phyloP scores from a whole-genome alignment of 2,113 vertebrate species.

The Chaetops frenatus region DNA sequence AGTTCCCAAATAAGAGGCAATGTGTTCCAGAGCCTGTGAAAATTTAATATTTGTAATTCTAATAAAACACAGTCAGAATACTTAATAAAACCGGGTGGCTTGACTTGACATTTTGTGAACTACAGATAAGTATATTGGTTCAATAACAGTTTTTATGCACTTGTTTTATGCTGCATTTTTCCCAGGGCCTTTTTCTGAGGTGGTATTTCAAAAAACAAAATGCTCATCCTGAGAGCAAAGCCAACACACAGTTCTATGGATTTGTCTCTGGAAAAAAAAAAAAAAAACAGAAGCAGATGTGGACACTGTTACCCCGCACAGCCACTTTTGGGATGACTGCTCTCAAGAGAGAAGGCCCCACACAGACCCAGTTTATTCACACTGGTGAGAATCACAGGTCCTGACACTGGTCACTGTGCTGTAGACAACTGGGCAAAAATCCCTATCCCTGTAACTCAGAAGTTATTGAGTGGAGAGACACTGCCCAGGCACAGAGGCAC shows the following conservation, averaged over 20 bases:
- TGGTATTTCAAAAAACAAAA: not conserved
- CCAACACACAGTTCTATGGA: not conserved
- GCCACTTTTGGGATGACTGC: not conserved
- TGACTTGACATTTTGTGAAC: slow-evolving; percentile 42
- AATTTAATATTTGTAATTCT: slow-evolving; percentile 47
- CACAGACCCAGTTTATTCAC: not conserved
- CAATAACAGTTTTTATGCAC: slow-evolving; percentile 6
- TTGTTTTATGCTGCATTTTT: not conserved
- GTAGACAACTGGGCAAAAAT: not conserved
- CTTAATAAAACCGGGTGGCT: slow-evolving; percentile 17
- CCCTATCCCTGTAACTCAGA: not conserved
- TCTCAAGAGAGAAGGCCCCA: not conserved
- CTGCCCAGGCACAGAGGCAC: not conserved
- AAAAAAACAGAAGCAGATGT: not conserved
- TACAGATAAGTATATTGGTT: not conserved
- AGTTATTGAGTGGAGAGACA: not conserved
- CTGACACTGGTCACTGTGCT: not conserved
- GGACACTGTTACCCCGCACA: not conserved
- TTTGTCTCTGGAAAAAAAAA: not conserved
- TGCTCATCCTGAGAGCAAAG: not conserved
- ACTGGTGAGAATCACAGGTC: not conserved
- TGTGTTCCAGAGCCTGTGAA: not conserved
- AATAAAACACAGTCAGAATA: slow-evolving; percentile 26
- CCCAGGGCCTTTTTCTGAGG: not conserved
- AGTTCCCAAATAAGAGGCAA: not conserved